These are phyloP conservation scores for Pheosia gnoma DNA, from an alignment of 2,888 invertebrate genomes.

Conservation along the genomic window DNA sequence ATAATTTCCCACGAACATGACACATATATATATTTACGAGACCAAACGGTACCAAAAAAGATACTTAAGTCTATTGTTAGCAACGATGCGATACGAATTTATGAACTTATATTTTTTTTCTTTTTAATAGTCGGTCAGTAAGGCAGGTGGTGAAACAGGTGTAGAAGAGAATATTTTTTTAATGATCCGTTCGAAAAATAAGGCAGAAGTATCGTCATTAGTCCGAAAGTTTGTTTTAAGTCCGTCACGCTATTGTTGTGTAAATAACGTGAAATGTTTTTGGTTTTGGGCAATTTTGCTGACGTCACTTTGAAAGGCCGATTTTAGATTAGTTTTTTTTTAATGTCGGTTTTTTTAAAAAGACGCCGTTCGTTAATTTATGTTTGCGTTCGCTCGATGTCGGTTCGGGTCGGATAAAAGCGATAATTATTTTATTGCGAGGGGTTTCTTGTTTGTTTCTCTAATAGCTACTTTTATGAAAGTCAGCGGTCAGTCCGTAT, in stretches of 20 bases:
- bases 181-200: conserved; percentile 51
- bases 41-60: conserved; percentile 29
- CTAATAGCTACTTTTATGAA: conserved; percentile 81
- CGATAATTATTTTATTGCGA: conserved; percentile 81
- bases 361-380: conserved; percentile 52
- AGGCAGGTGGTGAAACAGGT: conserved; percentile 76
- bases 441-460: conserved; percentile 82
- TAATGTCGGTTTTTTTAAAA: conserved; percentile 59
- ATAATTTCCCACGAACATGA: neutral
- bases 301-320: conserved; percentile 71
- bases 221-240: conserved; percentile 76
- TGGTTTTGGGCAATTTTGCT: conserved; percentile 64
- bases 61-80: conserved; percentile 51
- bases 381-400: conserved; percentile 38
- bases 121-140: conserved; percentile 62
- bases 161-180: conserved; percentile 56
- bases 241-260: conserved; percentile 73
- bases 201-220: conserved; percentile 62
- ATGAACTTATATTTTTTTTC: conserved; percentile 49
- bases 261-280: conserved; percentile 59
- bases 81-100: conserved; percentile 51
- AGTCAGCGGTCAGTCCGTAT: conserved; percentile 62
- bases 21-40: conserved; percentile 37
- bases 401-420: conserved; percentile 69
- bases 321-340: conserved; percentile 72